Evolutionary conservation across 2,888 invertebrate species (phyloP), one percentile per base, ranked within the genome.

Genomic region (Platerodrilus igneus): DNA sequence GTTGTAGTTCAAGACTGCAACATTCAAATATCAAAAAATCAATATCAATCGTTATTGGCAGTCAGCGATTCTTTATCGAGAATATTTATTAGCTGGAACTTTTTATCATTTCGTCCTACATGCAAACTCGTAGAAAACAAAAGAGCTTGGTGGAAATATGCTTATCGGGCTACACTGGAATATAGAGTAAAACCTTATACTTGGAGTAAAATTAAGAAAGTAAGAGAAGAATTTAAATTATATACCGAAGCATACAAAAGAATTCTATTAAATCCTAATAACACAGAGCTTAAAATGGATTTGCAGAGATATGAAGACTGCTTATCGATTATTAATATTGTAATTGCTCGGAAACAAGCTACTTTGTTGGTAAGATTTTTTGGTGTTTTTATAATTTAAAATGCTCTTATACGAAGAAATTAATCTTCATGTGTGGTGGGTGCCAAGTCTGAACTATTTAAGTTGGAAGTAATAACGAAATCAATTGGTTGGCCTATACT

Each of bases 281-380:
- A 86, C 52, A 81, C 82, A 0, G 83, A 85, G 58, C 65, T 85
- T 40, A 83, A 81, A 62, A 55, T 83, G 44, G 84, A 86, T 58
- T 64, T 87, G 37, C 82, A 83, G 64, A 78, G 82, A 56, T 77
- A 83, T 42, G 88, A 89, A 64, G 86, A 87, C 50, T 75, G 73
- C 41, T 68, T 89, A 44, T 79, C 81, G 31, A 78, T 88, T 23
- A 69, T 83, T 29, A 84, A 84, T 38, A 82, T 89, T 14, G 77
- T 87, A 1, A 78, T 87, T 41, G 88, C 87, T 0, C 73, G 87
- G 47, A 85, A 86, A 58, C 82, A 87, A 47, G 86, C 88, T 3
- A 83, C 85, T 61, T 77, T 86, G 57, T 77, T 83, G 73, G 85
- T 85, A 58, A 53, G 58, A 50, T 35, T 28, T 15, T 11, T 17